Percentiles rank a stretch among this genome's conserved stretches.
Evolutionary conservation across 2,113 vertebrate genomes (phyloP).

Genomic region (Colossoma macropomum): DNA sequence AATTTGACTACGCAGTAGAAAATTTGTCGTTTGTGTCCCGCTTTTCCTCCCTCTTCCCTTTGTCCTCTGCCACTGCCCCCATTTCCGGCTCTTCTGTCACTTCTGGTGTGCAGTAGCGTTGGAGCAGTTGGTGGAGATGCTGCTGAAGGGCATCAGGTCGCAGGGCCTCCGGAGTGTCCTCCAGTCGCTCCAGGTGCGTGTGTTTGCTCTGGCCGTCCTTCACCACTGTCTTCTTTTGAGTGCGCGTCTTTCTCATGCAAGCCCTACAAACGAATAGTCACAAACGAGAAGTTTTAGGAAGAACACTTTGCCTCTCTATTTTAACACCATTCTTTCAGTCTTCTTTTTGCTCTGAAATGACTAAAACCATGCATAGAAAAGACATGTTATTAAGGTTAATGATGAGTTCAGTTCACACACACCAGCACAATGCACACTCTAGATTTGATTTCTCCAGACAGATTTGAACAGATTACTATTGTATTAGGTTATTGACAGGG

Average conservation of each 20-base stretch:
- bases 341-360: neutral
- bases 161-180: constrained; percentile 84
- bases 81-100: constrained; percentile 74
- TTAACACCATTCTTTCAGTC: neutral
- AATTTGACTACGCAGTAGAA: neutral
- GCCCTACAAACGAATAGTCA: constrained; percentile 76
- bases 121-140: constrained; percentile 89
- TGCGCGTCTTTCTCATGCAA: constrained; percentile 86
- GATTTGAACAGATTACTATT: neutral
- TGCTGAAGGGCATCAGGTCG: constrained; percentile 86
- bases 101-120: constrained; percentile 83
- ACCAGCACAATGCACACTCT: neutral
- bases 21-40: constrained; percentile 49
- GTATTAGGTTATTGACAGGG: neutral
- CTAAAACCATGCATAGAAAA: neutral
- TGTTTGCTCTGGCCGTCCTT: constrained; percentile 85
- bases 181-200: constrained; percentile 86
- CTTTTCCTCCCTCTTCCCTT: constrained; percentile 31
- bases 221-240: constrained; percentile 95
- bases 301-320: neutral
- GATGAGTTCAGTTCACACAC: neutral
- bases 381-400: neutral
- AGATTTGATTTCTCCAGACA: neutral
- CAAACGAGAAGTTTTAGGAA: neutral
- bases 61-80: constrained; percentile 59